Evolutionary conservation across 2,888 invertebrate genomes (phyloP).

Genomic region (Scaptomyza tumidula): DNA sequence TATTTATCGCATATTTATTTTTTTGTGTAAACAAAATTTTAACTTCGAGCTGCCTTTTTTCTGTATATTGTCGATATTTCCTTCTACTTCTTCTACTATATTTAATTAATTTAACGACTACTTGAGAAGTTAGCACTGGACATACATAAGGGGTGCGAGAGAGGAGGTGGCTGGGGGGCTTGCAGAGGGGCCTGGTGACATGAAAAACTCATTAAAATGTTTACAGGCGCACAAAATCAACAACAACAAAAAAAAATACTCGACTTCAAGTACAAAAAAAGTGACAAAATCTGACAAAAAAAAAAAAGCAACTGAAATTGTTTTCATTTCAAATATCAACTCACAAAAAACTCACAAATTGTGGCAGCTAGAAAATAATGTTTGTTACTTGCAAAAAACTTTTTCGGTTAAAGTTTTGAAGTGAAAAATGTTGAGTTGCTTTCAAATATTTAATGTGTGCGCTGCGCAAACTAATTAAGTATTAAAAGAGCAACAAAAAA

Average conservation of each 20-base stretch:
- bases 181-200: slow-evolving; percentile 62
- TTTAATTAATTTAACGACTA: slow-evolving; percentile 82
- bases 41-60: slow-evolving; percentile 34
- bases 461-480: slow-evolving; percentile 54
- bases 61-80: too few species aligned
- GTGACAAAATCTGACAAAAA: slow-evolving; percentile 29
- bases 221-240: slow-evolving; percentile 75
- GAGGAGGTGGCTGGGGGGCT: not conserved
- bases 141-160: slow-evolving; percentile 27
- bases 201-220: slow-evolving; percentile 82
- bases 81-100: slow-evolving; percentile 58
- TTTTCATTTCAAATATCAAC: slow-evolving; percentile 70
- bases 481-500: slow-evolving; percentile 45
- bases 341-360: slow-evolving; percentile 20
- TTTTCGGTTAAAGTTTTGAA: slow-evolving; percentile 47
- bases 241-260: slow-evolving; percentile 61
- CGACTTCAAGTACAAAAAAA: slow-evolving; percentile 31
- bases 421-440: slow-evolving; percentile 62
- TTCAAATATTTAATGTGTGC: slow-evolving; percentile 60
- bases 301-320: slow-evolving; percentile 61
- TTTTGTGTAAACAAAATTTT: slow-evolving; percentile 59
- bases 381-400: slow-evolving; percentile 16
- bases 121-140: slow-evolving; percentile 78
- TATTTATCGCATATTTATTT: not conserved
- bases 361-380: slow-evolving; percentile 28